Evolutionary conservation across 1,140 invertebrate genomes (phyloP), one percentile per base, ranked within the genome.

Genomic region (Drosophila ambigua): DNA sequence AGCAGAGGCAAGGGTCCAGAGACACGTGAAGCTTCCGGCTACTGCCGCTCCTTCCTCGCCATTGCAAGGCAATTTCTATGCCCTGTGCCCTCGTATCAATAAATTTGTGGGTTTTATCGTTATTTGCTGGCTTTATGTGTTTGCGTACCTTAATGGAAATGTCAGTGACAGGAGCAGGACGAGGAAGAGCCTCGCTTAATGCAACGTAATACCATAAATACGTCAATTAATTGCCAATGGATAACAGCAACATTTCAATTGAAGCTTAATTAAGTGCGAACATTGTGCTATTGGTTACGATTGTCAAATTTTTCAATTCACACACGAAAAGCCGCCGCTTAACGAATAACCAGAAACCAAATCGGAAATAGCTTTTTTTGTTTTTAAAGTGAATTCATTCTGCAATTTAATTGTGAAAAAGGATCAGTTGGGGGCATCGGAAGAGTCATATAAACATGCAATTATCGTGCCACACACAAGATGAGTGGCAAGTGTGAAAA

Each of bases 21-120:
- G 55, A 57, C 52, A 72, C 69, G 69, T 68, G 64, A 31, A 59
- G 35, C 59, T 50, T 45, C 50, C 55, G 3, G 8, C 69, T 58
- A 58, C 20, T 13, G 35, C 9, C 31, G 2, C 31, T 35, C 31
- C 31, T 9, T 35, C 41, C 7, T 26, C n/a, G n/a, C 64, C 77
- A 81, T 82, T 75, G 69, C 62, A 63, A 60, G 72, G 75, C 75
- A 79, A 83, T 79, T 88, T 88, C 68, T 79, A 71, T 85, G 66
- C 71, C 15, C 24, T 24, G 23, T 53, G 59, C 76, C 59, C 76
- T 69, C 81, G 81, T 88, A 89, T 77, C 84, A 88, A 88, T 88
- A 83, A 88, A 83, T 88, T 89, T 55, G 71, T 74, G 77, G 84
- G 68, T 77, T 88, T 88, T 88, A 88, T 88, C 83, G 83, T 88